Percentiles rank a stretch among this genome's conserved stretches.
Conservation (phyloP, 2,888 invertebrate species). For the Netelia fuscicornis region DNA sequence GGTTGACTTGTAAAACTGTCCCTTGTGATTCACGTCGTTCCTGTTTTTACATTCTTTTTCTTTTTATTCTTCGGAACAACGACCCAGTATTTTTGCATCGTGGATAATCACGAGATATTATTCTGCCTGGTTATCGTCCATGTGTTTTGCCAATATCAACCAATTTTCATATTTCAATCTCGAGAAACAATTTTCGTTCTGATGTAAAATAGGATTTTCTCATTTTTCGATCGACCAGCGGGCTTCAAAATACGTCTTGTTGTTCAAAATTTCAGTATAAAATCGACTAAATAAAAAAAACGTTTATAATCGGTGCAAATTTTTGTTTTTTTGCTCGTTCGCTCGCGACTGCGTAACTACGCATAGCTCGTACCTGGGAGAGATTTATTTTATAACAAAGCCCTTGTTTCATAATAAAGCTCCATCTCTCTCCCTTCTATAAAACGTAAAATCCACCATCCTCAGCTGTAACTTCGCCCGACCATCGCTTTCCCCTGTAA, state of each 20-base stretch:
- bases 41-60: background rate
- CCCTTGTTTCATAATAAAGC: background rate
- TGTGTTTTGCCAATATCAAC: background rate
- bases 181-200: background rate
- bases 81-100: background rate
- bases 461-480: too few species aligned
- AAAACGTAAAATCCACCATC: too few species aligned
- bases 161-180: background rate
- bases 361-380: background rate
- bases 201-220: background rate
- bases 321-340: background rate
- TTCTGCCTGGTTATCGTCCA: background rate
- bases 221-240: background rate
- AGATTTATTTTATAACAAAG: background rate
- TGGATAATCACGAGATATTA: background rate
- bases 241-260: background rate
- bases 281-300: background rate
- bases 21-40: background rate
- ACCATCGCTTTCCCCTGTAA: too few species aligned
- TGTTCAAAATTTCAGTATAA: background rate
- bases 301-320: background rate
- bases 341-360: background rate
- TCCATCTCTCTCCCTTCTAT: too few species aligned
- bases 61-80: conserved; percentile 10
- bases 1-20: conserved; percentile 13